Base-by-base conservation (phyloP, 2,888 invertebrate species). In the Oscheius myriophilus region DNA sequence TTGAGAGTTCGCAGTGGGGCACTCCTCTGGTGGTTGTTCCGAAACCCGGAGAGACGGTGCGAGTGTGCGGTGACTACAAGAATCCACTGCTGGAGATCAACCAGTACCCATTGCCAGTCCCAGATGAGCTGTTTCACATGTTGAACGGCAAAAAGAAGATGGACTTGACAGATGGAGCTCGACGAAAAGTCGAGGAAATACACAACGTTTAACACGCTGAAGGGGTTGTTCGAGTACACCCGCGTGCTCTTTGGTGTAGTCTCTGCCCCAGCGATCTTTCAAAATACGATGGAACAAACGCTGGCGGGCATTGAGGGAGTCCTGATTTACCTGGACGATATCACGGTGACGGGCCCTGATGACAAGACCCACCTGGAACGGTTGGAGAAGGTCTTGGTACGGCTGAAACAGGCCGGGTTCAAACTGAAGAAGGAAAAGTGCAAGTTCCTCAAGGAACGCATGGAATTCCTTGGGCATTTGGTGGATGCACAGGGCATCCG, bases 401-500 rank as follows among this genome's bases (percentile, higher is more conserved):
- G 72, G 43, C 64, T 83, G 25, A 57, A 67, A 23, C 59, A 64
- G 18, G 69, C 67, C 39, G 76, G 76, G 14, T 61, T 80, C 43
- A 84, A 54, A 83, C 80, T n/a, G n/a, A n/a, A n/a, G n/a, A n/a
- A n/a, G n/a, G n/a, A n/a, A n/a, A n/a, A n/a, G n/a, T n/a, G n/a
- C 61, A 57, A 55, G 21, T 82, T 80, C 61, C 45, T 76, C 21
- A 58, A 65, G 16, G 63, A 64, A 3, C 54, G 65, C 45, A 73
- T 84, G 9, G 68, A 70, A 12, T 82, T 81, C 67, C 57, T 84
- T 16, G 84, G 83, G 6, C 77, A 80, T 63, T 39, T 55, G 12
- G 68, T 80, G 12, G 68, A 74, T 52, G 57, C 64, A 18, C 49
- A 75, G 18, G 84, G 84, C 1, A 58, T 79, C 7, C 69, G 69